Evolutionary conservation across 2,113 vertebrate genomes (phyloP).

Genomic region (Eubucco bourcierii): DNA sequence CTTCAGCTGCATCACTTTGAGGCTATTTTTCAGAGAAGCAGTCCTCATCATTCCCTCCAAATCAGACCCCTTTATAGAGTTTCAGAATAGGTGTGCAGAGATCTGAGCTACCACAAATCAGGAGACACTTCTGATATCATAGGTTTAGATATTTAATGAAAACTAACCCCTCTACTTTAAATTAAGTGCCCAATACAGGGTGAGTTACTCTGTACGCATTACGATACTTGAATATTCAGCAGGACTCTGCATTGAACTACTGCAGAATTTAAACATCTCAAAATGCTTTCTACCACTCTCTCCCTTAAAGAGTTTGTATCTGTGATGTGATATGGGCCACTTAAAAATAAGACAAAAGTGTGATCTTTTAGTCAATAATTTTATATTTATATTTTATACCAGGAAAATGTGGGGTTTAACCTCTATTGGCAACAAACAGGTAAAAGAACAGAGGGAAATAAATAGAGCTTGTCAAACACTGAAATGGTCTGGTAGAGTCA

Average conservation of each 20-base stretch:
- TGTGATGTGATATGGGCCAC: background rate
- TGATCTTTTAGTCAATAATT: background rate
- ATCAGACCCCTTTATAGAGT: background rate
- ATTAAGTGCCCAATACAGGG: background rate
- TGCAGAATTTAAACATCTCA: background rate
- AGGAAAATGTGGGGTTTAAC: background rate
- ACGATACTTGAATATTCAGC: background rate
- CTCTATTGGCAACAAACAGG: background rate
- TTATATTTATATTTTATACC: background rate
- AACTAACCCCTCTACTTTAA: background rate
- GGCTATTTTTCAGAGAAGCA: background rate
- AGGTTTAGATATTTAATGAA: background rate
- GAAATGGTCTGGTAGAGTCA: too few species aligned
- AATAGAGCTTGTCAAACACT: background rate
- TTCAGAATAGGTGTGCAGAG: background rate
- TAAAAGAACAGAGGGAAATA: background rate
- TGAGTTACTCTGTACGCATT: background rate
- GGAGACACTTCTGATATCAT: background rate
- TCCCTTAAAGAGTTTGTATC: background rate
- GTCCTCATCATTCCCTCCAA: background rate
- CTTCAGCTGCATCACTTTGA: background rate
- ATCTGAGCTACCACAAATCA: background rate
- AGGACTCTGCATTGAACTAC: background rate
- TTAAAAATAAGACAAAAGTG: background rate
- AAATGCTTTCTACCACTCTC: background rate